Conservation (phyloP, 2,113 vertebrate species). For the Phoenicopterus ruber region DNA sequence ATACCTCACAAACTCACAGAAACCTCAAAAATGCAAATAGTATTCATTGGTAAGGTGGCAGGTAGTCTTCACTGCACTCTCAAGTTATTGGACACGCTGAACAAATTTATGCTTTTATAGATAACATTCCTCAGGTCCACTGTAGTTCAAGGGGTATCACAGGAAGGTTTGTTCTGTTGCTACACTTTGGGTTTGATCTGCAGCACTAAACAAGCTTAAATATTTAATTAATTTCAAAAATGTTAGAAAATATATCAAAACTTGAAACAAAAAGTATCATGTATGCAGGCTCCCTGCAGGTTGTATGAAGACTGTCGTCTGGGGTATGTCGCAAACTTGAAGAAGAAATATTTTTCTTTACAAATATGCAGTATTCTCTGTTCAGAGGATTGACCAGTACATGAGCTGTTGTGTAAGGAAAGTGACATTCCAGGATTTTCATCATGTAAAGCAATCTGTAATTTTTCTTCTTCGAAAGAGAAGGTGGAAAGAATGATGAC, state of each 20-base stretch:
- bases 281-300: background rate
- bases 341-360: background rate
- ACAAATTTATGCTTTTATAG: background rate
- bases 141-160: background rate
- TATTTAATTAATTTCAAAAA: background rate
- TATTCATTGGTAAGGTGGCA: background rate
- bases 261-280: background rate
- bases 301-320: background rate
- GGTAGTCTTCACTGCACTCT: background rate
- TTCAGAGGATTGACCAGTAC: background rate
- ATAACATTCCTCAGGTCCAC: background rate
- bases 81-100: background rate
- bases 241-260: background rate
- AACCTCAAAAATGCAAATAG: background rate
- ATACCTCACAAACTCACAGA: background rate
- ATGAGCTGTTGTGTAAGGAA: background rate
- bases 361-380: background rate
- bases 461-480: background rate
- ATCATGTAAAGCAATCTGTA: background rate
- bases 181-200: background rate
- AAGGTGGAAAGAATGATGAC: background rate
- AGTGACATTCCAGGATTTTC: background rate
- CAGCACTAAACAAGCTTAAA: background rate
- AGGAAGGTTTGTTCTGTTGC: background rate
- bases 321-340: background rate